Evolutionary conservation across 2,888 invertebrate species (phyloP), one percentile per base, ranked within the genome.

Genomic region (Asteroscopus sphinx): DNA sequence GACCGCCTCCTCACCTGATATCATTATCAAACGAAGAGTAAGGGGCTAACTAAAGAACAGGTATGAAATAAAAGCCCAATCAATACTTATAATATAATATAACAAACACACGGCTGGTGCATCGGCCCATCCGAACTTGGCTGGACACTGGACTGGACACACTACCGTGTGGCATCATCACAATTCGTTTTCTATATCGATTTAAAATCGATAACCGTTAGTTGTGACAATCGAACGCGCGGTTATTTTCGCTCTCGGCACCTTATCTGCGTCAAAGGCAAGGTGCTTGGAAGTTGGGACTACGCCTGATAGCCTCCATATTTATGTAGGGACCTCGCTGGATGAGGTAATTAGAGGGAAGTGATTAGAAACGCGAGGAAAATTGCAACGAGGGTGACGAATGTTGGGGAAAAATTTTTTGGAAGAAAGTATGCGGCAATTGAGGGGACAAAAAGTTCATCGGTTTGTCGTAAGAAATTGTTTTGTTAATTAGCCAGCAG

Each of bases 221-320:
- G 68, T 75, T 54, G 40, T 9, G 15, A 6, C 41, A 65, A 42
- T 51, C 46, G 55, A 57, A 51, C 59, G 63, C 69, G 68, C 69
- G 72, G 73, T 77, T 82, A 82, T 82, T 85, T 81, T 79, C 78
- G 73, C 72, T 80, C 77, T 76, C 72, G 77, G 80, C 77, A 76
- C 77, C 81, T 86, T 83, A 83, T 85, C 85, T 77, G 68, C 68
- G 64, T 62, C 62, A 56, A 68, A 63, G 42, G 56, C 39, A 37
- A 65, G 53, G 52, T 60, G 46, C 32, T 25, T 26, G 25, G 45
- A 45, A 42, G 55, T 32, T 28, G 30, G 9, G 41, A 54, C 15
- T 37, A 12, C 35, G 44, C 33, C 30, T 36, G 49, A 63, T 63
- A 54, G 56, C 49, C 55, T 51, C 15, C 49, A 49, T 66, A 48